phyloP scores from a whole-genome alignment of 2,797 vertebrate genomes.

The Vipera latastei region DNA sequence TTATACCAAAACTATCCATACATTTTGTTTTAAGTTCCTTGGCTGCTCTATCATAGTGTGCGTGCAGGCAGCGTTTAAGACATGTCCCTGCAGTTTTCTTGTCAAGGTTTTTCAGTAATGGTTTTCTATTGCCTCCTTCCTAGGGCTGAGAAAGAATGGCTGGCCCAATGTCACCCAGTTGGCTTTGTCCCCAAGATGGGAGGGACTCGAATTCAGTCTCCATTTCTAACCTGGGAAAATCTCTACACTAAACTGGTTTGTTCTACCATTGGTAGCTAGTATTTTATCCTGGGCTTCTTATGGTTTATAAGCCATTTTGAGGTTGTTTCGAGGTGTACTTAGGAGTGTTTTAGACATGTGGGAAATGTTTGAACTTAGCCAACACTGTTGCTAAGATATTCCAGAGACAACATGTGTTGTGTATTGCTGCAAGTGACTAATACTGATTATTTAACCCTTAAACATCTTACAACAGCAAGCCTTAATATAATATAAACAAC shows the following conservation, averaged over 20 bases:
- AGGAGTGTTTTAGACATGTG: neutral
- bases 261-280: neutral
- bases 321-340: neutral
- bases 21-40: too few relatives aligned
- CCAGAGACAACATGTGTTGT: neutral
- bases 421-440: neutral
- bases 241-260: neutral
- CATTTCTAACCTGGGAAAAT: neutral
- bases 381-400: neutral
- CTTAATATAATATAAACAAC: too few relatives aligned
- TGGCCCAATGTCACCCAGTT: too few relatives aligned
- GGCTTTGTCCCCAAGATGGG: too few relatives aligned
- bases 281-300: neutral
- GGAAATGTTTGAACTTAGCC: neutral
- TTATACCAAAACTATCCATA: too few relatives aligned
- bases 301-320: neutral
- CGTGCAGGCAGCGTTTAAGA: too few relatives aligned
- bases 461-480: neutral
- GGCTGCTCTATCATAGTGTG: too few relatives aligned
- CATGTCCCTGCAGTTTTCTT: too few relatives aligned
- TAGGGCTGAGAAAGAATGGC: too few relatives aligned
- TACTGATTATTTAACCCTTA: neutral
- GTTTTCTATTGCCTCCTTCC: too few relatives aligned
- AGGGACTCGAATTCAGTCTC: neutral
- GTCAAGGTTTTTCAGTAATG: too few relatives aligned